Evolutionary conservation across 2,113 vertebrate genomes (phyloP), one percentile per base, ranked within the genome.

Genomic region (Clarias gariepinus): DNA sequence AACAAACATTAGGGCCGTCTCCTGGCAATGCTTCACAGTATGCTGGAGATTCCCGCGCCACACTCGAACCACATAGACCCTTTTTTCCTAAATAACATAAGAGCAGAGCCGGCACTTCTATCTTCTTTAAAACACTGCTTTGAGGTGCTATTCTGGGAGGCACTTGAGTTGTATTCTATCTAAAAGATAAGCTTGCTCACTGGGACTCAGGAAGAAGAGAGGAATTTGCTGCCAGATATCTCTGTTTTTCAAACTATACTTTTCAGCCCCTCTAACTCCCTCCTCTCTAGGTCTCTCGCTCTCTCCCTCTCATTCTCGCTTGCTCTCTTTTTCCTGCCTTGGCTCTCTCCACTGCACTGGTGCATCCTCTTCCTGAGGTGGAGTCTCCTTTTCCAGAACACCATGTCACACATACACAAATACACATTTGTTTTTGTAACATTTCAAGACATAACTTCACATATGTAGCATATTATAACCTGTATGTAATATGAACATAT

Each of bases 331-430:
- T 94, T 95, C 91, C 92, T 88, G 91, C 92, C 90, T 93, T 92
- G 93, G 93, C 93, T 94, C 92, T 90, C 91, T 92, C 91, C 89
- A 89, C 91, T 93, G 90, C 91, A 92, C 93, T 94, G 93, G 91
- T 95, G 94, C 93, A 95, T 96, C 95, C 95, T 95, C 94, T 96
- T 96, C 95, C 95, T 96, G 94, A 94, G 95, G 94, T 94, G 94
- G 94, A 94, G 94, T 93, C 94, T 92, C 90, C 91, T 89, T 93
- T 94, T 94, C 93, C 92, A 93, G 91, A 88, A 89, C n/a, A 63
- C 23, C 53, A 80, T 66, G 25, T n/a, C 76, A 57, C 89, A 1
- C 47, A 88, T 82, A 90, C 79, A 81, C 64, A 81, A 15, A 53
- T 33, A 79, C 66, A 64, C 66, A n/a, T 52, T 30, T 87, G 36